These are phyloP conservation scores for Clitarchus hookeri DNA, from an alignment of 2,888 invertebrate species.

Conservation along the genomic window DNA sequence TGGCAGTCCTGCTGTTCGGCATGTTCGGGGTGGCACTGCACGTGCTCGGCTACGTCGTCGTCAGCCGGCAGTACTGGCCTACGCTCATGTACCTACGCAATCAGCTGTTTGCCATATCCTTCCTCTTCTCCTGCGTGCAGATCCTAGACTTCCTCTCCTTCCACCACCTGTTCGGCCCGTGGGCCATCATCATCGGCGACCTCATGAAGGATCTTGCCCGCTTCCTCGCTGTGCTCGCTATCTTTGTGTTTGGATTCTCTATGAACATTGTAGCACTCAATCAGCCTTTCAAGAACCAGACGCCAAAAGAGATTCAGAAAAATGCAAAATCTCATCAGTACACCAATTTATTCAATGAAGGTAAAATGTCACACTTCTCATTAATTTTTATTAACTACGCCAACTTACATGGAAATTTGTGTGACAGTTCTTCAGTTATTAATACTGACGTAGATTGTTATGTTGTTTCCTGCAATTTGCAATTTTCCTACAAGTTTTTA, in stretches of 20 bases:
- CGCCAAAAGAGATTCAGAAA: conserved; percentile 64
- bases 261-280: conserved; percentile 96
- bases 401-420: too few species aligned
- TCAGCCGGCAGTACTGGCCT: conserved; percentile 73
- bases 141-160: conserved; percentile 97
- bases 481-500: not conserved
- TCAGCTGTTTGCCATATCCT: conserved; percentile 94
- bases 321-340: conserved; percentile 47
- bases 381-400: not conserved
- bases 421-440: too few species aligned
- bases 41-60: conserved; percentile 72
- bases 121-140: conserved; percentile 95
- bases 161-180: conserved; percentile 98
- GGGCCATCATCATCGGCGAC: conserved; percentile 99
- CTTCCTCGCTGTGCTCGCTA: conserved; percentile 95
- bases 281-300: conserved; percentile 82
- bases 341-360: not conserved
- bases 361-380: not conserved
- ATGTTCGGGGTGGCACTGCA: conserved; percentile 91
- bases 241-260: conserved; percentile 98
- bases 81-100: conserved; percentile 93
- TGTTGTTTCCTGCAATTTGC: too few species aligned
- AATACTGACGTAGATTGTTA: too few species aligned
- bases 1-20: conserved; percentile 83
- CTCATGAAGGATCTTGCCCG: conserved; percentile 92